Percentiles rank a stretch among this genome's conserved stretches.
Conservation (phyloP, 2,113 vertebrate species). For the Nyctibius bracteatus region DNA sequence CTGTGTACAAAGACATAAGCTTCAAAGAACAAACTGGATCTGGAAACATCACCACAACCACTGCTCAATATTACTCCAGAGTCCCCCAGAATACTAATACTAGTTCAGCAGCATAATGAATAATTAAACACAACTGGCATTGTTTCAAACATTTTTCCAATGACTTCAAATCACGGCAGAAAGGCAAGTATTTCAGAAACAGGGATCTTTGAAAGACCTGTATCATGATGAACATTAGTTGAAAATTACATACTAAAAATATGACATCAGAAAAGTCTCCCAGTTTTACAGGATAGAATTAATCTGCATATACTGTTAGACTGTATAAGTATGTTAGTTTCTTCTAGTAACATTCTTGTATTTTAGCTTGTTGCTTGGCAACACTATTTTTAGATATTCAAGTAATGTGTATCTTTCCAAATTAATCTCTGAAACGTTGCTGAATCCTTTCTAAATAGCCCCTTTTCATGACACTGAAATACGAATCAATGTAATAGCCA, state of each 20-base stretch:
- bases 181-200: constrained; percentile 12
- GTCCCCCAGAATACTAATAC: constrained; percentile 56
- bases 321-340: not conserved
- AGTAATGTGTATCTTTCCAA: constrained; percentile 46
- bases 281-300: constrained; percentile 1
- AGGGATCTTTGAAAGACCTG: not conserved
- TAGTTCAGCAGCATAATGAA: constrained; percentile 34
- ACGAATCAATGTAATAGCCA: not conserved
- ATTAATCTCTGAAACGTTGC: constrained; percentile 50
- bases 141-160: constrained; percentile 34
- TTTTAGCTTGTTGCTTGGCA: constrained; percentile 57
- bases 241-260: not conserved
- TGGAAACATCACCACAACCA: constrained; percentile 37
- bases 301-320: constrained; percentile 1
- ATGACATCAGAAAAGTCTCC: not conserved
- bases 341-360: constrained; percentile 5
- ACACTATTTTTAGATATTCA: constrained; percentile 42
- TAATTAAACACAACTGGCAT: constrained; percentile 51
- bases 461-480: constrained; percentile 1
- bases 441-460: constrained; percentile 24
- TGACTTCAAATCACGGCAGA: not conserved
- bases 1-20: constrained; percentile 31
- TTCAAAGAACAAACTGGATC: constrained; percentile 62
- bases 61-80: constrained; percentile 36
- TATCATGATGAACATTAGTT: not conserved